Base-by-base conservation (phyloP, 2,888 invertebrate genomes). In the Homarus gammarus region DNA sequence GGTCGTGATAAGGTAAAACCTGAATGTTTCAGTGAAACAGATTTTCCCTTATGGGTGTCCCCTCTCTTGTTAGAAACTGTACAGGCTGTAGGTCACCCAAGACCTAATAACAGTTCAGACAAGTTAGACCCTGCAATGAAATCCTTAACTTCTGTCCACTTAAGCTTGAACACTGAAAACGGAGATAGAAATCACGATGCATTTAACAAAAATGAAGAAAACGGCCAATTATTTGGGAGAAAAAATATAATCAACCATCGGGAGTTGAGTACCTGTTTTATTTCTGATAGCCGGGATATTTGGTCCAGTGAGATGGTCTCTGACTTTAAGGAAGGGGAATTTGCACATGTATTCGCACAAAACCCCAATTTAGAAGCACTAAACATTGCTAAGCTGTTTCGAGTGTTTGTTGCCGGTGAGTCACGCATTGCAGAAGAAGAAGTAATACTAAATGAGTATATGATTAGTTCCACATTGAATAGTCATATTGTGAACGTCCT, bases 341-440 rank as follows among this genome's bases (percentile, higher is more conserved):
- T 70, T 64, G 56, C 78, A n/a, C 72, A 51, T 3, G 38, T 72
- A n/a, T 8, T 56, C 2, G 18, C 2, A 38, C 8, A 84, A 56
- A 38, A 36, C 31, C 49, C 15, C 33, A 15, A 2, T 2, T 12
- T 33, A 12, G 72, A 79, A 27, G 44, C 49, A 22, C 81, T 70
- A 6, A 75, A 81, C n/a, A 79, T 89, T 44, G 81, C 84, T 31
- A 72, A 75, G 27, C 27, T 89, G 27, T 81, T 72, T 56, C 22
- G 89, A 49, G 81, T 89, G 31, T 89, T 79, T 73, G 75, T 85
- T 15, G 78, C 73, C 8, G 89, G 89, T 33, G 84, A 85, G 27
- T 31, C 72, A 5, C 33, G 31, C 31, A 38, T 89, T 31, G 70
- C 73, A 36, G 84, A 89, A 15, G 84, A 89, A 81, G 79, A 89